Percentiles rank a stretch among this genome's conserved stretches.
Evolutionary conservation across 2,113 vertebrate genomes (phyloP).

Genomic region (Hemichromis elongatus): DNA sequence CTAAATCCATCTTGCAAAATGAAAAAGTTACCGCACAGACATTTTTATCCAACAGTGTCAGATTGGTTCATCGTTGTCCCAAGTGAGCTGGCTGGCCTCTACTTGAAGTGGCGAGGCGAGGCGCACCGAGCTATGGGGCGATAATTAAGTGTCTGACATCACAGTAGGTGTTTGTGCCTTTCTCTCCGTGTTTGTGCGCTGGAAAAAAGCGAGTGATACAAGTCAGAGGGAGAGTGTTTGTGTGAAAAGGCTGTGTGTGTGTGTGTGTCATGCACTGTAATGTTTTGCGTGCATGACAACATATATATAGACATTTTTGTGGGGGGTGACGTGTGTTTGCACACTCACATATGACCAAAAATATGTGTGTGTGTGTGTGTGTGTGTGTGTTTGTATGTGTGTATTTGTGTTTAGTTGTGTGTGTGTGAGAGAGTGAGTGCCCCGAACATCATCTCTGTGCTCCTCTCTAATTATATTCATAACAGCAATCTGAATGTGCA

Average conservation of each 20-base stretch:
- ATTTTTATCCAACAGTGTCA: background rate
- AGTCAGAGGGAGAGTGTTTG: background rate
- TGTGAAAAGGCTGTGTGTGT: background rate
- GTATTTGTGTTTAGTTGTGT: background rate
- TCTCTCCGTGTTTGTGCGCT: background rate
- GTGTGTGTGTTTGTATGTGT: background rate
- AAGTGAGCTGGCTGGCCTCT: slow-evolving; percentile 24
- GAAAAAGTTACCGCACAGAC: background rate
- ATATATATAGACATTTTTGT: background rate
- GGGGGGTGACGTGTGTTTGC: slow-evolving; percentile 46
- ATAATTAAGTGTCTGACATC: slow-evolving; percentile 66
- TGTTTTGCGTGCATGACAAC: slow-evolving; percentile 18
- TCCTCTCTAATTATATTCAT: slow-evolving; percentile 78
- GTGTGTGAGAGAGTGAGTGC: slow-evolving; percentile 15
- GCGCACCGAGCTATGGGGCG: slow-evolving; percentile 35
- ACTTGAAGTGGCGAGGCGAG: slow-evolving; percentile 27
- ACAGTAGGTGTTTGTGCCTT: background rate
- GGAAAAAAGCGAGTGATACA: background rate
- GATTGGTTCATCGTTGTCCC: slow-evolving; percentile 1
- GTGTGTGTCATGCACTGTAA: background rate
- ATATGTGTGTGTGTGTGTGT: slow-evolving; percentile 1
- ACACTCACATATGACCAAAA: slow-evolving; percentile 18
- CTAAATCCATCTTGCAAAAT: background rate
- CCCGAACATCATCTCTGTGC: slow-evolving; percentile 57
- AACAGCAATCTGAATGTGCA: slow-evolving; percentile 77